Base-by-base conservation (phyloP, 1,140 invertebrate genomes). In the Penaeus indicus region DNA sequence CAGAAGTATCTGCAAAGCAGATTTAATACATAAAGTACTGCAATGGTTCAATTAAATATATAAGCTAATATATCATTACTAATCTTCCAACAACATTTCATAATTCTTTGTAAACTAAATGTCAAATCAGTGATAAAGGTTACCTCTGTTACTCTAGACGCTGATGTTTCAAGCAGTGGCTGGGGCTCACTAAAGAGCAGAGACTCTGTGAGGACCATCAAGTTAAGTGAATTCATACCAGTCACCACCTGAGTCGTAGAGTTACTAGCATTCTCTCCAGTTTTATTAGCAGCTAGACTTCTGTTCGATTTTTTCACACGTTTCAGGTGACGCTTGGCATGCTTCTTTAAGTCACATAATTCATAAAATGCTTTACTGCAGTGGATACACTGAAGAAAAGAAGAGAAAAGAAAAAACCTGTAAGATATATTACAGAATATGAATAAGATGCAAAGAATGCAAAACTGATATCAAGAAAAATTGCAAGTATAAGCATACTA, bases 171-270 rank as follows among this genome's bases (percentile, higher is more conserved):
- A 54, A 86, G 77, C 22, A 86, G 75, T 62, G 64, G 77, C 42
- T 86, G 85, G 69, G 85, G 69, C 42, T 86, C 85, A 5, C 77
- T 86, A 42, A 86, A 86, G 16, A 86, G 38, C 13, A 86, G 62
- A 8, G 85, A 86, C 38, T 86, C 85, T 2, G 85, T 79, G 11
- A 86, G 85, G 60, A 86, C 77, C 85, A 86, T 86, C 27, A 86
- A 63, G 61, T 80, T 86, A 16, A 86, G 77, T 32, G 85, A 80
- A 19, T 54, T 67, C 78, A 86, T 80, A 42, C 62, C 54, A 27
- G 85, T 38, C 8, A 67, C 85, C 63, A 84, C 82, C 7, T 62
- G 47, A 42, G 32, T 42, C n/a, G 78, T 22, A 7, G 62, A 63
- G 19, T 54, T 38, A 86, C 19, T 62, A 19, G 77, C 85, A 80